Evolutionary conservation across 2,113 vertebrate species (phyloP), one percentile per base, ranked within the genome.

Genomic region (Tautogolabrus adspersus): DNA sequence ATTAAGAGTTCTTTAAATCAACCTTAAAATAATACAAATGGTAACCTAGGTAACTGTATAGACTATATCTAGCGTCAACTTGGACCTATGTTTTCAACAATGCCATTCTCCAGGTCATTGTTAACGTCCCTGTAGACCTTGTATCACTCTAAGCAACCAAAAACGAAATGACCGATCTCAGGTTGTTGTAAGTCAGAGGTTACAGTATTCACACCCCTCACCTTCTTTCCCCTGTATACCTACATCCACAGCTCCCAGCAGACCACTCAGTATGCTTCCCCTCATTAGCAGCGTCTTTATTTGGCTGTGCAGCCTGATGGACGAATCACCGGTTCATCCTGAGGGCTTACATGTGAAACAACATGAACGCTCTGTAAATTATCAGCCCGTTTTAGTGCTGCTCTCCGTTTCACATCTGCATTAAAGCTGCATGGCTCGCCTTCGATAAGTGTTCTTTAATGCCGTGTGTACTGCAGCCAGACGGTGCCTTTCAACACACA

Each of bases 331-430:
- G 23, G 16, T 65, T 85, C 66, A 13, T 82, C 21, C 68, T 69
- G 91, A 93, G 63, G 63, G 67, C 51, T 87, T 85, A 79, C 65
- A 82, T 77, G 79, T 91, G 87, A 91, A 92, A 88, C 87, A 80
- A 84, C 74, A 86, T 52, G 21, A 75, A 63, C 42, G 12, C 38
- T 83, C 75, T 78, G 59, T 62, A 90, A 90, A 82, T 90, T 40
- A 91, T 87, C 89, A 66, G 61, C 69, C 75, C 18, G 57, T 86
- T 84, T 74, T 77, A 72, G 81, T 63, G 82, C 18, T 63, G 59
- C 86, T 89, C 84, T 82, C 42, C 52, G 76, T 85, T 83, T 93
- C 94, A 91, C 92, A 95, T 93, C 90, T 95, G 93, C 84, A 86
- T 90, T 89, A 87, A 93, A 94, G 92, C 91, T 92, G 93, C 81